Evolutionary conservation across 2,888 invertebrate species (phyloP).

Genomic region (Meiosimyza platycephala): DNA sequence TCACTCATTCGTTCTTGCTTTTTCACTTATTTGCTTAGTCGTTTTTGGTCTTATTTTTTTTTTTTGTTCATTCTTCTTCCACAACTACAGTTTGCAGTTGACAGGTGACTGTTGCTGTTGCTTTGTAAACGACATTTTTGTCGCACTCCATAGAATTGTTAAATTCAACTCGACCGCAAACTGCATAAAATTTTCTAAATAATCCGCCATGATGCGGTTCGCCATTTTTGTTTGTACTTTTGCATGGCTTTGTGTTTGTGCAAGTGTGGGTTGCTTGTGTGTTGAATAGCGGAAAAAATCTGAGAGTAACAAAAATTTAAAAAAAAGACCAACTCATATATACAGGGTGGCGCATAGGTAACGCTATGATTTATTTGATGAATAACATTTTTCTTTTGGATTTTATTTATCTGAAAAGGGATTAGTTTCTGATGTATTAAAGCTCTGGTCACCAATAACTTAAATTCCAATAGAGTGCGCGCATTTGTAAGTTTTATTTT

Average conservation of each 20-base stretch:
- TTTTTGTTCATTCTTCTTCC: neutral
- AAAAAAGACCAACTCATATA: too few species aligned
- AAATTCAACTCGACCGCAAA: constrained; percentile 18
- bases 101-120: constrained; percentile 18
- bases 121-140: constrained; percentile 11
- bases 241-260: neutral
- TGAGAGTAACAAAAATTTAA: too few species aligned
- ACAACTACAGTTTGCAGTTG: constrained; percentile 14
- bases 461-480: too few species aligned
- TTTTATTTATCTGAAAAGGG: too few species aligned
- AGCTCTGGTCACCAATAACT: too few species aligned
- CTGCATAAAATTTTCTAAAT: constrained; percentile 34
- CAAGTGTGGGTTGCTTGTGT: neutral
- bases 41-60: neutral
- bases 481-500: too few species aligned
- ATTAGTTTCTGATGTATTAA: too few species aligned
- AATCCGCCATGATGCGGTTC: constrained; percentile 33
- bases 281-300: too few species aligned
- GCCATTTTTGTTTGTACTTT: constrained; percentile 19
- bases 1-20: neutral
- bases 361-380: too few species aligned
- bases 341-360: too few species aligned
- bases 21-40: neutral
- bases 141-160: constrained; percentile 4
- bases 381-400: too few species aligned